Base-by-base conservation (phyloP, 2,797 vertebrate species). In the Octomys mimax region DNA sequence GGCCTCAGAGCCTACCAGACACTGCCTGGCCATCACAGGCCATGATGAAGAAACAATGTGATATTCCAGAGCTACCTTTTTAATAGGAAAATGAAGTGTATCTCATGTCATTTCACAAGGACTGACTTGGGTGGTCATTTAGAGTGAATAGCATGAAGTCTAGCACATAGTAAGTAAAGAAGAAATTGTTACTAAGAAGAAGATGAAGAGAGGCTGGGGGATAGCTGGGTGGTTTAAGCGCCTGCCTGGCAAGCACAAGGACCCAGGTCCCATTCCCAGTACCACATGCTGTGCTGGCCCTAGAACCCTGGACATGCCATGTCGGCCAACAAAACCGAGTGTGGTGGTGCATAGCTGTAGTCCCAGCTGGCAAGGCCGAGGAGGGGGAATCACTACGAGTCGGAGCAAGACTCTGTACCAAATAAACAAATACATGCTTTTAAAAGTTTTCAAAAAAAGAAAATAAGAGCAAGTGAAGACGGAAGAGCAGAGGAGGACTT, bases 11-110 rank as follows among this genome's bases (percentile, higher is more conserved):
- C n/a, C 77, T 79, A 57, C 8, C 33, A 12, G 85, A 83, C 36
- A 86, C 64, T 88, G 88, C 68, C 13, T 59, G 59, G 59, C 28
- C 79, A 87, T 73, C 42, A 73, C 10, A 64, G 46, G 31, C 52
- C 87, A 66, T 82, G 83, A 91, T 49, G 10, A 95, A 93, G 81
- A 96, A 92, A 93, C 85, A 68, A 89, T 49, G 75, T 87, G 90
- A 75, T 19, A 57, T 64, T 39, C 10, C 26, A 75, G 54, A 62
- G 71, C 46, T 93, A 66, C 81, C 87, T 89, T 83, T n/a, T 71
- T 57, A 91, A 59, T 70, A 54, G 42, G 8, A 52, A 70, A 87
- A 84, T 84, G 92, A 87, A 95, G 57, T 4, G 46, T 78, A 73
- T 18, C 24, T n/a, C 19, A n/a, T 71, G 54, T 52, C 21, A 39